These are phyloP conservation scores for Hydractinia symbiolongicarpus DNA, from an alignment of 30 jellyfish, hydroid and myxozoan species.

Conservation along the genomic window DNA sequence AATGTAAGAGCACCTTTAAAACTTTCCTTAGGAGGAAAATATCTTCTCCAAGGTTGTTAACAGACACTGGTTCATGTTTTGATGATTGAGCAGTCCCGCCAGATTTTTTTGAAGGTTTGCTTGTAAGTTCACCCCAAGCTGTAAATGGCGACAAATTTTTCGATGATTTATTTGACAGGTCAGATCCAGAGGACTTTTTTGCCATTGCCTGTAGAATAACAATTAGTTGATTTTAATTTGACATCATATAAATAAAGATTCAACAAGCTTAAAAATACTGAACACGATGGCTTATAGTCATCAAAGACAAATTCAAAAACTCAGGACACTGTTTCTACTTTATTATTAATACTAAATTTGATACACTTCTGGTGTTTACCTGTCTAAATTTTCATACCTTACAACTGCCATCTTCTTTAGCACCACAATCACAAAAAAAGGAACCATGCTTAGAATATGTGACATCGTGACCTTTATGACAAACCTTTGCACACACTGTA, in stretches of 20 bases:
- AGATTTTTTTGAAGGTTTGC: slow-evolving; percentile 5
- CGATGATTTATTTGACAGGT: neutral
- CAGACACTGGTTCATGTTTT: slow-evolving; percentile 3
- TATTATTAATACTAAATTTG: no score
- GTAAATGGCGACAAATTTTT: slow-evolving; percentile 45
- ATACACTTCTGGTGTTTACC: no score
- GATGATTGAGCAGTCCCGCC: neutral
- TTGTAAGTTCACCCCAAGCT: slow-evolving; percentile 45
- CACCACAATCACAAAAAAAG: slow-evolving; percentile 94
- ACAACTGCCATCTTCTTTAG: slow-evolving; percentile 94
- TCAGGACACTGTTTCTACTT: no score
- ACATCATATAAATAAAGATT: neutral
- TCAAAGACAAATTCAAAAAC: no score
- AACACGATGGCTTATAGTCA: no score
- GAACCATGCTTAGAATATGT: slow-evolving; percentile 94
- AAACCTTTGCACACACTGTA: slow-evolving; percentile 88
- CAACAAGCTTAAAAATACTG: neutral
- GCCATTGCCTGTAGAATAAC: slow-evolving; percentile 35
- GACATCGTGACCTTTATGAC: slow-evolving; percentile 94
- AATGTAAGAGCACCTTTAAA: slow-evolving; percentile 19
- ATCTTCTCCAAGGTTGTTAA: slow-evolving; percentile 41
- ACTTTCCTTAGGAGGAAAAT: slow-evolving; percentile 24
- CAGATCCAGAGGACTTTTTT: slow-evolving; percentile 27
- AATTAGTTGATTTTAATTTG: neutral
- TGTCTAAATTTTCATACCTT: slow-evolving; percentile 34